phyloP scores from a whole-genome alignment of 1,140 invertebrate genomes.

The Tetragnatha versicolor region DNA sequence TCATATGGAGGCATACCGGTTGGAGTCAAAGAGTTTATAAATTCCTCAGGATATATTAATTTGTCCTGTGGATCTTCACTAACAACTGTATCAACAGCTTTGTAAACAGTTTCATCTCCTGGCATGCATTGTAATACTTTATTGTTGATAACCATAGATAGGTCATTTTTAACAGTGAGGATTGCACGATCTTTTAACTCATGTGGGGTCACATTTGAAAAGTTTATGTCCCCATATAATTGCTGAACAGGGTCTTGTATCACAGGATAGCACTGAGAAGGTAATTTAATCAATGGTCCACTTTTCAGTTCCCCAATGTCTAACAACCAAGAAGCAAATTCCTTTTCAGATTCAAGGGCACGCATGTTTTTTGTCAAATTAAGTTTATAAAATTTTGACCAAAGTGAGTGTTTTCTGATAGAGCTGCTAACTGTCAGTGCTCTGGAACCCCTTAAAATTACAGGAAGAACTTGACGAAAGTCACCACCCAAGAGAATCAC shows the following conservation, averaged over 20 bases:
- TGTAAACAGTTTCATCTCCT: background rate
- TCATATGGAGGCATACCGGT: conserved; percentile 63
- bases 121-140: background rate
- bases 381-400: conserved; percentile 23
- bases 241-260: background rate
- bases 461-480: conserved; percentile 59
- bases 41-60: conserved; percentile 59
- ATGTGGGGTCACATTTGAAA: background rate
- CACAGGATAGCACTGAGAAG: background rate
- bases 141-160: background rate
- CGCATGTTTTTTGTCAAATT: conserved; percentile 51
- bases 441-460: conserved; percentile 54
- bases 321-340: conserved; percentile 12
- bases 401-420: conserved; percentile 58
- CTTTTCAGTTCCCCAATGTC: conserved; percentile 6
- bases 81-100: background rate
- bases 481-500: conserved; percentile 60
- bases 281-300: background rate
- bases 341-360: background rate
- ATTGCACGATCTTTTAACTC: background rate
- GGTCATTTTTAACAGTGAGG: background rate
- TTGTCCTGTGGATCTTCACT: conserved; percentile 1
- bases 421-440: conserved; percentile 56
- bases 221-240: background rate
- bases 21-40: conserved; percentile 61